Evolutionary conservation across 2,888 invertebrate species (phyloP), one percentile per base, ranked within the genome.

Genomic region (Dicycla oo): DNA sequence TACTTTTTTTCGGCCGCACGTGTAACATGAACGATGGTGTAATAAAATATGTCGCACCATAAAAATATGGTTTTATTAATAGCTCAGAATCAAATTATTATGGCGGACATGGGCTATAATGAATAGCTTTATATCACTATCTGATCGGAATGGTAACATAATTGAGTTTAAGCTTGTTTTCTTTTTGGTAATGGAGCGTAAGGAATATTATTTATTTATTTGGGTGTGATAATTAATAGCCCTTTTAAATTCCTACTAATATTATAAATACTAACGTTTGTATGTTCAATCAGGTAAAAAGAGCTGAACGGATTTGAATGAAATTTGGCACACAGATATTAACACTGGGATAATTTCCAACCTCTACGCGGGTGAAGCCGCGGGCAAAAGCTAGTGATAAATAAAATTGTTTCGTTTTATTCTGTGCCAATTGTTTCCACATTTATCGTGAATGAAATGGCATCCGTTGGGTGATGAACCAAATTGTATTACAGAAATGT

Each of bases 61-160:
- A 90, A 91, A 92, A 90, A 91, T 88, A 89, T 86, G 82, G 79
- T 84, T 86, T 86, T 92, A 92, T 92, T 91, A 90, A 91, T 92
- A 91, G 84, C 83, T 69, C 49, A 60, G 84, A 84, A 86, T 85
- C 76, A 84, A 89, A 89, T 88, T 91, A 91, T 89, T 88, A 86
- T 86, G 86, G 83, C 86, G 88, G 89, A 82, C 75, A 75, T 68
- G 66, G 73, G 70, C 75, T 78, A 80, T 83, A 81, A 87, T 84
- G 76, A 82, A 84, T 82, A 84, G 78, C 80, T 76, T 74, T 73
- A 73, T 71, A 72, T 72, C 2, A 34, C 34, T 34, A 34, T 34
- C 47, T 61, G 74, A 79, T 82, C 58, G 30, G 53, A 69, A 69
- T 60, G 11, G 58, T 58, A 40, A 63, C 65, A 75, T 72, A 69